Evolutionary conservation across 2,797 vertebrate species (phyloP).

Genomic region (Poecilia wingei): DNA sequence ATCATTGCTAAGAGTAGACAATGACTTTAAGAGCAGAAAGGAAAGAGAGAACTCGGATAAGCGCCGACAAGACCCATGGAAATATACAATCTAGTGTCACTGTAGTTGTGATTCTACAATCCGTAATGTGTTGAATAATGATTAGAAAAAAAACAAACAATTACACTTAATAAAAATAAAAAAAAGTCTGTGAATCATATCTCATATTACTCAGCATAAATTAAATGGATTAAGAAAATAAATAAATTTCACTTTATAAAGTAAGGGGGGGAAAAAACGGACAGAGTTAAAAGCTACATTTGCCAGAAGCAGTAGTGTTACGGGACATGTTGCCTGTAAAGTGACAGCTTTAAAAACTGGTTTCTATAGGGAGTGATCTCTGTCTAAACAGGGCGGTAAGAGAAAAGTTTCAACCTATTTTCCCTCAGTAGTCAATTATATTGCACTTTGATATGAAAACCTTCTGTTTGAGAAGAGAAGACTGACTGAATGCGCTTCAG

Average conservation of each 20-base stretch:
- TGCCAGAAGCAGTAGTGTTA: background rate
- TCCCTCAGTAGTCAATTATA: slow-evolving; percentile 70
- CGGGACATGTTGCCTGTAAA: slow-evolving; percentile 17
- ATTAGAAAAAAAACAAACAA: slow-evolving; percentile 27
- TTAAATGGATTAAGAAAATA: slow-evolving; percentile 60
- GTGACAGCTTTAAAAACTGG: slow-evolving; percentile 12
- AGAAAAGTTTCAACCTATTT: slow-evolving; percentile 13
- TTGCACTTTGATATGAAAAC: slow-evolving; percentile 66
- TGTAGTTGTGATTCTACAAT: slow-evolving; percentile 5
- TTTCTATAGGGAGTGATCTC: slow-evolving; percentile 11
- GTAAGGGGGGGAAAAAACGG: slow-evolving; percentile 8
- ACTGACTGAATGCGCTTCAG: slow-evolving; percentile 19
- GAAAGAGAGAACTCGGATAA: background rate
- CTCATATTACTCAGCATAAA: slow-evolving; percentile 43
- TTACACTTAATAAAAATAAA: slow-evolving; percentile 28
- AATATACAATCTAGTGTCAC: background rate
- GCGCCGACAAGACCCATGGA: background rate
- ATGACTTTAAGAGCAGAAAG: slow-evolving; percentile 8
- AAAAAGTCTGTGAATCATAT: slow-evolving; percentile 22
- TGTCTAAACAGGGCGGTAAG: slow-evolving; percentile 16
- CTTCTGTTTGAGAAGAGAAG: background rate
- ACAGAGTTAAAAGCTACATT: slow-evolving; percentile 54
- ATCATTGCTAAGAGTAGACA: background rate
- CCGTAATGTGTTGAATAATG: slow-evolving; percentile 38
- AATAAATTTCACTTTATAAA: slow-evolving; percentile 56